Conservation (phyloP, 92 coral and sea anemone species). For the Porites lobata region DNA sequence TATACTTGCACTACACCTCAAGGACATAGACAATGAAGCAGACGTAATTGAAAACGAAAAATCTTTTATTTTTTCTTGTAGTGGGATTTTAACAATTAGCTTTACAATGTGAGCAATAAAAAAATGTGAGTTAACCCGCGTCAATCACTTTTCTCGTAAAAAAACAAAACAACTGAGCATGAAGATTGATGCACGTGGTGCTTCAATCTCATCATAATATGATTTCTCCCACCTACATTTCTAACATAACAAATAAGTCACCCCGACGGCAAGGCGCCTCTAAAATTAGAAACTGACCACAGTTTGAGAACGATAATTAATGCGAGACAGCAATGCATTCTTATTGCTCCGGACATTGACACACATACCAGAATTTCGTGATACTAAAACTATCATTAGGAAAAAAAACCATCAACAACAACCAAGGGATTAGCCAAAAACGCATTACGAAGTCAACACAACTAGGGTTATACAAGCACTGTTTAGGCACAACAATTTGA, state of each 20-base stretch:
- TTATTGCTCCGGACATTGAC: not conserved
- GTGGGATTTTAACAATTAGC: not conserved
- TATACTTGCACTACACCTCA: not conserved
- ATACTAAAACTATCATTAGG: not conserved
- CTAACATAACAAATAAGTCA: slow-evolving; percentile 1
- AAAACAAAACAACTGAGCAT: not conserved
- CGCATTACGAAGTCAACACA: no score
- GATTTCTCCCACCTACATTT: not conserved
- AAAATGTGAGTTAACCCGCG: no score
- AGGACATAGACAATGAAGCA: not conserved
- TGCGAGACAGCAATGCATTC: not conserved
- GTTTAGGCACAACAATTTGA: not conserved
- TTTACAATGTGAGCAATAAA: slow-evolving; percentile 19
- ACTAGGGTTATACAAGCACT: not conserved
- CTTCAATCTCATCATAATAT: slow-evolving; percentile 10
- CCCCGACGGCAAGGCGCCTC: not conserved
- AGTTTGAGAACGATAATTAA: no score
- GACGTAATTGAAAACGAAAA: not conserved
- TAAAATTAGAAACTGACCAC: no score
- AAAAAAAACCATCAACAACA: not conserved
- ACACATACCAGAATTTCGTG: not conserved
- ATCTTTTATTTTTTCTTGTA: not conserved
- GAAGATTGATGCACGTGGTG: no score
- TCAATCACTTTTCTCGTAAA: not conserved
- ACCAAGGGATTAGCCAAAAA: not conserved